phyloP scores from a whole-genome alignment of 2,888 invertebrate species.

The Melanostoma mellinum region DNA sequence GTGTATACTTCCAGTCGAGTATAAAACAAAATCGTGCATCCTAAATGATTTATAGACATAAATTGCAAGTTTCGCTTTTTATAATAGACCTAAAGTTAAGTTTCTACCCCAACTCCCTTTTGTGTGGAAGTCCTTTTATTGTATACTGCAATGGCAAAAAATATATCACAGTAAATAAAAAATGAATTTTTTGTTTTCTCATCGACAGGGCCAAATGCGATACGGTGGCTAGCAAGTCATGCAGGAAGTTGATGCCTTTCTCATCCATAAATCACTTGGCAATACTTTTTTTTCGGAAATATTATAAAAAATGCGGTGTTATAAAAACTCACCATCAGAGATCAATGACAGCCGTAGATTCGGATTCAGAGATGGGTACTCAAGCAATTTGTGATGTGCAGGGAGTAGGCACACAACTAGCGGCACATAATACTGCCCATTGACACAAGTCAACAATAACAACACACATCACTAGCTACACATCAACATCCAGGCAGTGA shows the following conservation, averaged over 20 bases:
- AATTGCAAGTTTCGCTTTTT: conserved; percentile 35
- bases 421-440: conserved; percentile 12
- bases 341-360: conserved; percentile 64
- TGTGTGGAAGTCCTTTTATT: conserved; percentile 18
- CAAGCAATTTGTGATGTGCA: conserved; percentile 57
- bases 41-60: conserved; percentile 43
- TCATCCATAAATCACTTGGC: conserved; percentile 80
- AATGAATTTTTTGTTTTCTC: conserved; percentile 42
- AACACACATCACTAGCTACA: conserved; percentile 44
- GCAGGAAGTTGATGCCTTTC: conserved; percentile 80
- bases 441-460: conserved; percentile 34
- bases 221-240: conserved; percentile 68
- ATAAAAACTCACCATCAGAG: conserved; percentile 57
- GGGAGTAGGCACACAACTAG: conserved; percentile 33
- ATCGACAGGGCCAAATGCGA: conserved; percentile 63
- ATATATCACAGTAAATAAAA: conserved; percentile 35
- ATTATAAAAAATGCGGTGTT: conserved; percentile 46
- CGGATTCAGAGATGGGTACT: conserved; percentile 58
- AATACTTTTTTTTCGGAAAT: conserved; percentile 57
- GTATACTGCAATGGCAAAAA: conserved; percentile 25
- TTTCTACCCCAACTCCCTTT: not conserved
- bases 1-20: conserved; percentile 17
- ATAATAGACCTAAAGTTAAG: conserved; percentile 43
- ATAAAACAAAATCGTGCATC: conserved; percentile 36
- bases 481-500: conserved; percentile 44